These are phyloP conservation scores for Zaprionus taronus DNA, from an alignment of 1,140 invertebrate species.

Conservation along the genomic window DNA sequence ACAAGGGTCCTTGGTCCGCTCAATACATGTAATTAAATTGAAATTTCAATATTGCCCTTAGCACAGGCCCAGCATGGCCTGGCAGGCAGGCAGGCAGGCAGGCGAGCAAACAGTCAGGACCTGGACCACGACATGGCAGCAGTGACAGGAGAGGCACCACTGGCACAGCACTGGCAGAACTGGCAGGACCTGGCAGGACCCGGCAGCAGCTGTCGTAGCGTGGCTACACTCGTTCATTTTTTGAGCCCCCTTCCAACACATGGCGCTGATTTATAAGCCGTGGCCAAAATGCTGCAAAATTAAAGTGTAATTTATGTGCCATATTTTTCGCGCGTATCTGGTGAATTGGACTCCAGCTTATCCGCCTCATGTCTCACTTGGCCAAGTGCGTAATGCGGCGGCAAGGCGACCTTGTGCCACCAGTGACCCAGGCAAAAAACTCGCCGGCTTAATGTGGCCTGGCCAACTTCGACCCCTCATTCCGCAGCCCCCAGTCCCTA, in stretches of 20 bases:
- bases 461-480: slow-evolving; percentile 68
- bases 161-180: background rate
- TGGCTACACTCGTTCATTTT: slow-evolving; percentile 54
- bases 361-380: slow-evolving; percentile 59
- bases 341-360: slow-evolving; percentile 59
- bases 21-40: slow-evolving; percentile 80
- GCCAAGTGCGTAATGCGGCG: slow-evolving; percentile 50
- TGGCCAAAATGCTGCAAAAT: slow-evolving; percentile 82
- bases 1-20: slow-evolving; percentile 28
- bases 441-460: slow-evolving; percentile 68
- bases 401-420: slow-evolving; percentile 39
- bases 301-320: slow-evolving; percentile 81
- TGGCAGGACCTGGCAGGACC: background rate
- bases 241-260: slow-evolving; percentile 36
- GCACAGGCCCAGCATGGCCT: slow-evolving; percentile 20
- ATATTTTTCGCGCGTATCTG: slow-evolving; percentile 48
- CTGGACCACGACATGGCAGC: background rate
- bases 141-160: background rate
- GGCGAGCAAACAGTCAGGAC: background rate
- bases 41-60: slow-evolving; percentile 81
- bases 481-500: no score
- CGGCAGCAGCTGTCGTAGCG: slow-evolving; percentile 46
- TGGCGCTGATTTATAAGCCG: slow-evolving; percentile 76
- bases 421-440: slow-evolving; percentile 57
- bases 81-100: background rate